Evolutionary conservation across 2,888 invertebrate genomes (phyloP).

Genomic region (Himalopsyche tibetana): DNA sequence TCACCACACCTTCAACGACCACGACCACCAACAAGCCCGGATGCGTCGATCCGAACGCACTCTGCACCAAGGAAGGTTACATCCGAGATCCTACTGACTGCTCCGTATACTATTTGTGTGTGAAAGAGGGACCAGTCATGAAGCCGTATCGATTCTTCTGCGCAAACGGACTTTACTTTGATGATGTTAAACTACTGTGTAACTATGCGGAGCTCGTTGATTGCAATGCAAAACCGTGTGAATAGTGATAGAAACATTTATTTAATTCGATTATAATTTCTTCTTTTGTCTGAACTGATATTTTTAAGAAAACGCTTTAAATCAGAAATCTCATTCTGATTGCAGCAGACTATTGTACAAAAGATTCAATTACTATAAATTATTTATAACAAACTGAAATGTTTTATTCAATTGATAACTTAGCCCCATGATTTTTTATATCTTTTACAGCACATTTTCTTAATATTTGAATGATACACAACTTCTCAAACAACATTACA

Average conservation of each 20-base stretch:
- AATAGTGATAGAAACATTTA: not conserved
- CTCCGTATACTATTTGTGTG: conserved; percentile 55
- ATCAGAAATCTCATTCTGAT: conserved; percentile 12
- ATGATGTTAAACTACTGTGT: conserved; percentile 69
- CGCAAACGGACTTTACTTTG: conserved; percentile 70
- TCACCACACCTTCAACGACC: conserved; percentile 21
- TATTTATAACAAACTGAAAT: too few relatives aligned
- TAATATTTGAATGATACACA: too few relatives aligned
- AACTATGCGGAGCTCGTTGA: conserved; percentile 70
- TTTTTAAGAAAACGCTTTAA: not conserved
- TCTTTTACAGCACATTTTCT: too few relatives aligned
- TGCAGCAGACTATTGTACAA: not conserved
- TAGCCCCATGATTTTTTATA: too few relatives aligned
- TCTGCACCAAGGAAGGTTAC: conserved; percentile 54
- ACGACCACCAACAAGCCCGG: not conserved
- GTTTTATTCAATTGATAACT: too few relatives aligned
- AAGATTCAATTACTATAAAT: not conserved
- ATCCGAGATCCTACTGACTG: conserved; percentile 53
- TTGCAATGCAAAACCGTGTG: conserved; percentile 60
- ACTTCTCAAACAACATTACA: too few relatives aligned
- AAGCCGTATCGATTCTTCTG: conserved; percentile 69
- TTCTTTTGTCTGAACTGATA: not conserved
- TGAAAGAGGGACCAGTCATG: conserved; percentile 63
- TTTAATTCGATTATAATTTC: not conserved
- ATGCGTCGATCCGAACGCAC: not conserved